Base-by-base conservation (phyloP, 2,113 vertebrate genomes). In the Telmatochromis sp. region DNA sequence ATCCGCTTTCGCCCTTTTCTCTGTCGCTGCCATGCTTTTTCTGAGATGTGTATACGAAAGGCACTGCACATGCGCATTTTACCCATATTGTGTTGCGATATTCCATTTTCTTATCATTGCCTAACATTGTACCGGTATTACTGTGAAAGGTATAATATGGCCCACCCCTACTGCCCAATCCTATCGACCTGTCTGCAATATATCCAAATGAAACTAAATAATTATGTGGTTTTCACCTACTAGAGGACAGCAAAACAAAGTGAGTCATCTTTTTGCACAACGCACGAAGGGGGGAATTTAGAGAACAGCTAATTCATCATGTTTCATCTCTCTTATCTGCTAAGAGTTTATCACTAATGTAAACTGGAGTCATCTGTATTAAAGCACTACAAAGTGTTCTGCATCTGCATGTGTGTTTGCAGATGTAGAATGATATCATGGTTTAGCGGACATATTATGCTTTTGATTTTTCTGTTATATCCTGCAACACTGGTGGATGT, bases 281-380 rank as follows among this genome's bases (percentile, higher is more conserved):
- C 0, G 1, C 63, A 68, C 4, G 0, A 37, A 8, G 33, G 10
- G 19, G 17, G 60, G 1, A 7, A 37, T 65, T 37, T 37, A 21
- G 11, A 68, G 63, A 68, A 21, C 35, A 68, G 35, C 1, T 0
- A 40, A 3, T 37, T 8, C 33, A 40, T 14, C 19, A 40, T 40
- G 35, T 37, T 14, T 68, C 33, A 68, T 68, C 35, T 68, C 63
- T 68, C 63, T 68, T 40, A 68, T 68, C 7, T 68, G 19, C 63
- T 14, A 8, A 40, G 63, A 68, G 19, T 1, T 40, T 21, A 21
- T 23, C 1, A 1, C 19, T 68, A 40, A 40, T 40, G 2, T 40
- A 40, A 68, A 40, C 19, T 9, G 19, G 33, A 37, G 2, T 65
- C 60, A 37, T 65, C 19, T 37, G 7, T 68, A 35, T 37, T 40